Base-by-base conservation (phyloP, 2,797 vertebrate species). In the Vultur gryphus region DNA sequence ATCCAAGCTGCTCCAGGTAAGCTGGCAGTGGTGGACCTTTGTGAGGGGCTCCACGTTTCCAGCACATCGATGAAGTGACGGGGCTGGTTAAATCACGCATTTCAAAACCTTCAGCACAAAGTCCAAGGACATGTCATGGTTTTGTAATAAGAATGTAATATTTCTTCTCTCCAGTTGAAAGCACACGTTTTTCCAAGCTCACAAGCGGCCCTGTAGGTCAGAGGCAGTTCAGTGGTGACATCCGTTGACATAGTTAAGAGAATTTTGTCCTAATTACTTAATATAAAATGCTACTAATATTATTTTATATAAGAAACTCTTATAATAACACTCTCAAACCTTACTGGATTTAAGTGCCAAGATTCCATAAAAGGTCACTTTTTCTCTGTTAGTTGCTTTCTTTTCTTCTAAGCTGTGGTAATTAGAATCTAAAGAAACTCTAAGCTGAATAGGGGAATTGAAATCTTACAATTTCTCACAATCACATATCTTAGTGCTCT, bases 401-500 rank as follows among this genome's bases (percentile, higher is more conserved):
- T 81, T 92, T 89, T 89, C 39, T 94, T 91, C 80, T 84, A 85
- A 93, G 54, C 72, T 39, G 62, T 29, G 23, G 69, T 92, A 95
- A 95, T 94, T 89, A 94, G 84, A 93, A 89, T 86, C 92, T 90
- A 91, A 96, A 94, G 87, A 92, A 93, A 84, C 37, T 58, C 52
- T 41, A 86, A 84, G 70, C 57, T 96, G 92, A 96, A 95, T 87
- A 94, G 81, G 39, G 72, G 44, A 93, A 96, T 91, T 92, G 90
- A 93, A 96, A 92, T 97, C 75, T 92, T 87, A 71, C 69, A 69
- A 25, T 95, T 96, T 91, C 79, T 89, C 80, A 85, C 84, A 96
- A 84, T 96, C 48, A 15, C 71, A 15, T 89, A 87, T 95, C 79
- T 79, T 69, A 80, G 67, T 75, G 37, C 61, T 95, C 92, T 97